Base-by-base conservation (phyloP, 2,113 vertebrate genomes). In the Pseudopodoces humilis region DNA sequence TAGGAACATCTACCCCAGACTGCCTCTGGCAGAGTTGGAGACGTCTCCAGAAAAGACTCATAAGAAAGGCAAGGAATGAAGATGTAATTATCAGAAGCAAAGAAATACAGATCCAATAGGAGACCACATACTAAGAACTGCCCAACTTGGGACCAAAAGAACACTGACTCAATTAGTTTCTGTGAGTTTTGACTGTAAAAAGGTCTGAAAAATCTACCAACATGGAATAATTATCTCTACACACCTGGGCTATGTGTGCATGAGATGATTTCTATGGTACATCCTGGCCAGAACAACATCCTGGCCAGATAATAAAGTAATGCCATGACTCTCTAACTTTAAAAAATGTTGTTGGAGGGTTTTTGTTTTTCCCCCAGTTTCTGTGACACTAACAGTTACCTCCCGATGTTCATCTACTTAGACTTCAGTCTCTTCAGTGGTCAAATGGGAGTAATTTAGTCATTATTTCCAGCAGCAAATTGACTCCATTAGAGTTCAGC, bases 391-490 rank as follows among this genome's bases (percentile, higher is more conserved):
- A 80, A 75, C 39, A 75, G 60, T 71, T 90, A 95, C 90, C 92
- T 94, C 96, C 80, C 0, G 2, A 62, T 83, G 90, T 88, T 96
- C 93, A 94, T 90, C 72, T 92, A 17, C 93, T 94, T 93, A 92
- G 83, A 58, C 44, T 94, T 88, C 83, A 94, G 72, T 69, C 96
- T 94, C 90, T 90, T 93, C 85, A 88, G 71, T 93, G 95, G 88
- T 94, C 92, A 96, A 97, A 96, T 96, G 94, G 93, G 88, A 97
- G 92, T 90, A 95, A 97, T 96, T 97, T 95, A 96, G 95, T 97
- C 92, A 96, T 97, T 95, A 96, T 94, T 97, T 93, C 93, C 92
- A 94, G 88, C 88, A 96, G 93, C 88, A 96, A 96, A 97, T 95
- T 96, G 94, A 92, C 93, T 96, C 90, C 94, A 96, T 96, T 97